Base-by-base conservation (phyloP, 2,113 vertebrate species). In the Serilophus lunatus region DNA sequence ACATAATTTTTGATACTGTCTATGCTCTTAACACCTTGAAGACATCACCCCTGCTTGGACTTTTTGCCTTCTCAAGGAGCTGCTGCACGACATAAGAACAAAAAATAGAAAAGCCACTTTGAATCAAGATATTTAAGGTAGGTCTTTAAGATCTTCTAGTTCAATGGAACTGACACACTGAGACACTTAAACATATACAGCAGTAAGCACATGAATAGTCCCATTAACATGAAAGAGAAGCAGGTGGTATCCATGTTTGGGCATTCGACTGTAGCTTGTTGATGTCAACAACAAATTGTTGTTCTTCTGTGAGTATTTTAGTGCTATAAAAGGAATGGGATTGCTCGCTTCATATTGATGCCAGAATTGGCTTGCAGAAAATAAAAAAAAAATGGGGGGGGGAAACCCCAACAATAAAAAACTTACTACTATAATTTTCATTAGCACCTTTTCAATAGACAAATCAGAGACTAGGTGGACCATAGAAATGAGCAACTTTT, bases 281-380 rank as follows among this genome's bases (percentile, higher is more conserved):
- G 9, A 36, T 45, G 18, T 66, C 40, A 66, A 76, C 15, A 66
- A n/a, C 17, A 54, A 40, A 35, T n/a, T 16, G 7, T 54, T 56
- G 13, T 33, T 82, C 71, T 61, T 33, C 1, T 74, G 3, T 66
- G 56, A 40, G 24, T 61, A 33, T 75, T 86, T 68, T 53, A 80
- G 17, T 68, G 33, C 13, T 31, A 1, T 35, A 10, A 51, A 26
- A 86, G 50, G 91, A 82, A 85, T 33, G 11, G 12, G 17, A 42
- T 64, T 64, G 13, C 13, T 81, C 70, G 7, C n/a, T 77, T 79
- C 33, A 15, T 17, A 29, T 5, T 0, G 0, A 22, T 44, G 24
- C 15, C 49, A 33, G 9, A 88, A 76, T 13, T 59, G n/a, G 7
- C 26, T 53, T n/a, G 18, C 18, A 80, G 50, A 59, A 56, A n/a